Base-by-base conservation (phyloP, 2,888 invertebrate species). In the Lymantria monacha region DNA sequence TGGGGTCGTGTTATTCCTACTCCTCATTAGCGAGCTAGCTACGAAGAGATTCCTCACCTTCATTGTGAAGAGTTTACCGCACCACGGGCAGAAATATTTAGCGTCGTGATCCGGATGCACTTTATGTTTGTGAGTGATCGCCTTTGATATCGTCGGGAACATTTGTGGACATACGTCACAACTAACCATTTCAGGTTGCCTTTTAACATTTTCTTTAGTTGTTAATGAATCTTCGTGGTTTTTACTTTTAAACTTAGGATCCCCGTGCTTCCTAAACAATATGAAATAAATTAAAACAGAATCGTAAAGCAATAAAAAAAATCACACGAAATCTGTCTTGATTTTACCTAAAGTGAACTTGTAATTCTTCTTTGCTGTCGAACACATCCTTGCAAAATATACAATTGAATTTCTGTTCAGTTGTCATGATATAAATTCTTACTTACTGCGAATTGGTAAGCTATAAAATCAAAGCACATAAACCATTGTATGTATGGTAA, bases 41-140 rank as follows among this genome's bases (percentile, higher is more conserved):
- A 33, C 10, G 1, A 33, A 33, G 33, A 22, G 3, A 22, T 22
- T 33, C 9, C 44, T 75, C 81, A 93, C 92, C 89, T 94, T 94
- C 72, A 95, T 83, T 9, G 94, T 94, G 74, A 94, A 95, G 48
- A 94, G 92, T 87, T 93, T 94, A 9, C 94, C 94, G 74, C 95
- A 95, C 84, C 93, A 92, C 30, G 92, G 92, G 57, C 94, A 95
- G 75, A 93, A 94, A 76, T 94, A 92, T 73, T 94, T 94, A 15
- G 92, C 87, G 43, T 92, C 92, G 70, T 92, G 93, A 56, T 93
- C 91, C 1, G 93, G 93, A 83, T 95, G 94, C 59, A 93, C 87
- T 70, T 93, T 93, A 74, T 93, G 94, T 77, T 94, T 94, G 83
- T 95, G 94, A 66, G 93, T 93, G 64, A 95, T 94, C 5, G 94